Percentiles rank a stretch among this genome's conserved stretches.
Evolutionary conservation across 2,797 vertebrate species (phyloP).

Genomic region (Glyptemys insculpta): DNA sequence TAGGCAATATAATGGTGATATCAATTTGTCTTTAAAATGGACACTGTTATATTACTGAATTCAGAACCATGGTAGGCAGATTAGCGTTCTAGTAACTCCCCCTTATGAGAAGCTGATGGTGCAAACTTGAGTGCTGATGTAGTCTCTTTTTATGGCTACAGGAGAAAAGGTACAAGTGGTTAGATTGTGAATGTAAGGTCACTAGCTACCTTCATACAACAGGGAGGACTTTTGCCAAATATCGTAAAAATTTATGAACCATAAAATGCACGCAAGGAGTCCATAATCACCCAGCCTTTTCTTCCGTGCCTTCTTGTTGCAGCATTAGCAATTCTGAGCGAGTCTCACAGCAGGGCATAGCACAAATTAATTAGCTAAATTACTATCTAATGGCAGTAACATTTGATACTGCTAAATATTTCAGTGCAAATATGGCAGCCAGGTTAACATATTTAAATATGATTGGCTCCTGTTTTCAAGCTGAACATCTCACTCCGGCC

Average conservation of each 20-base stretch:
- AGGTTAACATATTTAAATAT: conserved; percentile 25
- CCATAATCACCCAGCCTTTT: background rate
- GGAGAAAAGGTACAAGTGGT: background rate
- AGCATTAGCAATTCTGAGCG: conserved; percentile 50
- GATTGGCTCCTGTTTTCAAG: background rate
- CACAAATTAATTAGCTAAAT: conserved; percentile 67
- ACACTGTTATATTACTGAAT: background rate
- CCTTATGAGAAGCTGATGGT: background rate
- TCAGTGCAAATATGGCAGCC: conserved; percentile 46
- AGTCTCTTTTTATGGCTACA: background rate
- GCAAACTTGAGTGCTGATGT: background rate
- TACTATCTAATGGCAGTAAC: conserved; percentile 43
- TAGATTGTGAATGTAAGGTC: background rate
- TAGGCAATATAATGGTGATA: background rate
- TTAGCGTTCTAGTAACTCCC: background rate
- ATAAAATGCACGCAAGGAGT: conserved; percentile 41
- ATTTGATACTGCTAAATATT: conserved; percentile 62
- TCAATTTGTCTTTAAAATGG: conserved; percentile 35
- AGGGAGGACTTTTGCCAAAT: conserved; percentile 6
- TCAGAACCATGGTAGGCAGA: conserved; percentile 24
- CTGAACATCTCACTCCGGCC: conserved; percentile 10
- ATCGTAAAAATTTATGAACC: conserved; percentile 42
- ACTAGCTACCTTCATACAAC: background rate
- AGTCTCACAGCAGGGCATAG: conserved; percentile 22
- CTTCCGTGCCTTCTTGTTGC: background rate